Evolutionary conservation across 2,113 vertebrate species (phyloP), one percentile per base, ranked within the genome.

Genomic region (Microtus montanus): DNA sequence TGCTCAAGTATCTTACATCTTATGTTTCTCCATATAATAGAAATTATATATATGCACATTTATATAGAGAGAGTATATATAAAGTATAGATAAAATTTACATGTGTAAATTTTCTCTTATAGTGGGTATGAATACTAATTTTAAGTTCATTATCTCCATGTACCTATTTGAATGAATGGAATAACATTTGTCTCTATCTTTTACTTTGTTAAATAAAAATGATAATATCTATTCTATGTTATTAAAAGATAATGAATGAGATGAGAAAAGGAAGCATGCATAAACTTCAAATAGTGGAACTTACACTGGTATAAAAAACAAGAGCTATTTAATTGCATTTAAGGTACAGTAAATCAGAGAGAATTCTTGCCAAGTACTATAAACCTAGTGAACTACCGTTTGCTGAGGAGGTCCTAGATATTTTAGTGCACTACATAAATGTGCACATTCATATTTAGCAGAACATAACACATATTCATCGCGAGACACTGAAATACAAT

Each of bases 141-240:
- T 75, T 49, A 49, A 92, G 3, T 66, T 96, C 8, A 20, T 58
- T 58, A 2, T 95, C 33, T 94, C 38, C 8, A 30, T 28, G 10
- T 87, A 77, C 13, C 26, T 49, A 64, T 91, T 85, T 93, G 33
- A 19, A 2, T 13, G 90, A 94, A 24, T 83, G 3, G 82, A 85
- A 91, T 85, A 63, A 15, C 47, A 15, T 94, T 3, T 77, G 38
- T 71, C 30, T n/a, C 4, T 30, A 33, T 77, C 19, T 26, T 26
- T 82, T 78, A 78, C 3, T 92, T 63, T 94, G 38, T n/a, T 84
- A 90, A 93, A 92, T 14, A 35, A 8, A 83, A 85, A 73, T 79
- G 4, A 71, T 14, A 66, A 11, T 44, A 44, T 3, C 2, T 52
- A 61, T 3, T 80, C 58, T 74, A 19, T 14, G 28, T 14, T 70